Evolutionary conservation across 2,888 invertebrate species (phyloP).

Genomic region (Lepeophtheirus nordmannii): DNA sequence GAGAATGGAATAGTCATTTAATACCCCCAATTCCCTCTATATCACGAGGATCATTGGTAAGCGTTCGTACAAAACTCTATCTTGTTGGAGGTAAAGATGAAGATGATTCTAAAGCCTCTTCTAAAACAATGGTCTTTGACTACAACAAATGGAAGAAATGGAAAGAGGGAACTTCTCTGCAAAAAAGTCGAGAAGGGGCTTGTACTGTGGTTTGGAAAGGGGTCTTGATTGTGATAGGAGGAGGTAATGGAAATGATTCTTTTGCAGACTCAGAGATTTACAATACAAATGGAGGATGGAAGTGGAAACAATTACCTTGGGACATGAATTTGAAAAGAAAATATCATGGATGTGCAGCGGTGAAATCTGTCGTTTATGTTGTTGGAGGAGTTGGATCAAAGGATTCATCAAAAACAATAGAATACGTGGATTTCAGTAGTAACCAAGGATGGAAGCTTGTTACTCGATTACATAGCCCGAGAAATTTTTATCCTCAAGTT

Average conservation of each 20-base stretch:
- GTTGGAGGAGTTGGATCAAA: neutral
- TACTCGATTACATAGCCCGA: neutral
- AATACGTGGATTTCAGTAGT: neutral
- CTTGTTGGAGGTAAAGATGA: neutral
- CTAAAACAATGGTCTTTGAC: neutral
- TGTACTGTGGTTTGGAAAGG: slow-evolving; percentile 1
- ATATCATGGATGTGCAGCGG: neutral
- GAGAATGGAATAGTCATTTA: neutral
- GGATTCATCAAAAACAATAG: neutral
- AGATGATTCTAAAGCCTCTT: neutral
- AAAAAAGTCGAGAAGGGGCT: neutral
- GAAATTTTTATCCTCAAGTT: neutral
- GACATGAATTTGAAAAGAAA: neutral
- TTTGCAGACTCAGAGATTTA: neutral
- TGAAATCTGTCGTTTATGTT: neutral
- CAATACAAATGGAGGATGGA: neutral
- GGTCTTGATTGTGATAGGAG: neutral
- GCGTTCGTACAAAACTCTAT: neutral
- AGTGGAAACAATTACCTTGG: neutral
- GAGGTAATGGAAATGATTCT: neutral
- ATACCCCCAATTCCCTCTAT: neutral
- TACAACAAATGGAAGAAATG: neutral
- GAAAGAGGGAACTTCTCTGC: neutral
- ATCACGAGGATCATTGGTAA: neutral
- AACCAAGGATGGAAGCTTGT: neutral